Base-by-base conservation (phyloP, 1,140 invertebrate species). In the Rhyzopertha dominica region DNA sequence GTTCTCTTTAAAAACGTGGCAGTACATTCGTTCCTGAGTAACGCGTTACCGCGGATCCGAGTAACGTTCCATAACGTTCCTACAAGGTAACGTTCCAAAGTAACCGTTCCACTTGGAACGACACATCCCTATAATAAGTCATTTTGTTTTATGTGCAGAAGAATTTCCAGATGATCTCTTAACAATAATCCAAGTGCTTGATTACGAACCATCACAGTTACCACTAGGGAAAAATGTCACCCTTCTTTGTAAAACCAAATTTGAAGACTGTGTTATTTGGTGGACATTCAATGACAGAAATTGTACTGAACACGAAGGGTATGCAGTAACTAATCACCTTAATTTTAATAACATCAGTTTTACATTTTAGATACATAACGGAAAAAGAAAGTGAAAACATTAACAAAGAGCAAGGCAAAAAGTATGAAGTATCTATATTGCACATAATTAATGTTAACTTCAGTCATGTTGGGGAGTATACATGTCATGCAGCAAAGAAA, bases 401-500 rank as follows among this genome's bases (percentile, higher is more conserved):
- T 20, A 62, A 64, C 38, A 58, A 32, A 43, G 48, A 43, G 59
- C 59, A 43, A 56, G 68, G 51, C 32, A 67, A 53, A 42, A 74
- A 76, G 58, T 57, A 53, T 25, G 62, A 66, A 56, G 60, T 63
- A 12, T 63, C 60, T 4, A 64, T 61, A 37, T 49, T 69, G 20
- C 65, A 66, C 41, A 64, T 68, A 29, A 40, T 54, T n/a, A 51
- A 67, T 47, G 60, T 74, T 7, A 62, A 65, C 51, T 59, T 70
- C 23, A 54, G 66, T 35, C 71, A 75, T 56, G 56, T 62, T 30
- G 74, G 73, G 5, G 66, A 66, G 43, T 76, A 74, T 56, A 65
- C 64, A 3, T 76, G 74, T 50, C 62, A 69, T 48, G 61, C 60
- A 25, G 43, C 53, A 4, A 57, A 61, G 24, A 61, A 56, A 20